A percentile compares a stretch with the other conserved stretches of the same genome.
phyloP scores from a whole-genome alignment of 2,888 invertebrate species.

The Holacanthella duospinosa region DNA sequence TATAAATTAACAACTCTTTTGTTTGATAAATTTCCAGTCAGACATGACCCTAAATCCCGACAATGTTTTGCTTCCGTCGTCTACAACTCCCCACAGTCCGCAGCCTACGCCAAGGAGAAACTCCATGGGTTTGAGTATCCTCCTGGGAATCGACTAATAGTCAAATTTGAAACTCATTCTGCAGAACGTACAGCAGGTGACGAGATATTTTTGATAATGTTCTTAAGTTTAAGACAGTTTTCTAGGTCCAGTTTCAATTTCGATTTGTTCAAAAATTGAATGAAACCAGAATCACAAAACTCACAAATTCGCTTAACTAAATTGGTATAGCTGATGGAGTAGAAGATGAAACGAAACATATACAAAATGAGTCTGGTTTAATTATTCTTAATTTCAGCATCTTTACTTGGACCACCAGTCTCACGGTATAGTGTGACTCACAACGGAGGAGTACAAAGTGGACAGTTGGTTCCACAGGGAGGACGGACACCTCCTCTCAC shows the following conservation, averaged over 20 bases:
- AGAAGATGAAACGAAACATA: too few relatives aligned
- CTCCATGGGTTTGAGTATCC: conserved; percentile 87
- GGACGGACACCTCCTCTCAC: conserved; percentile 22
- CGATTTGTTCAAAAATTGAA: too few relatives aligned
- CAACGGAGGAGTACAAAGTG: conserved; percentile 3
- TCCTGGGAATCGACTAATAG: conserved; percentile 68
- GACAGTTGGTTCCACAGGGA: not conserved
- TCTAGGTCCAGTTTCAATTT: conserved; percentile 22
- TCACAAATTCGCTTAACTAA: too few relatives aligned
- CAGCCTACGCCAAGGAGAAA: conserved; percentile 68
- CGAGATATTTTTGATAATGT: not conserved
- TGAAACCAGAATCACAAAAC: too few relatives aligned
- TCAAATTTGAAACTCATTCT: conserved; percentile 50
- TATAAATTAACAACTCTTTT: too few relatives aligned
- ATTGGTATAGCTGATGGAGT: too few relatives aligned
- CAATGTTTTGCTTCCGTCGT: conserved; percentile 53
- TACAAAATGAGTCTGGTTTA: not conserved
- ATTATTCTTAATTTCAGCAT: not conserved
- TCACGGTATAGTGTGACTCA: not conserved
- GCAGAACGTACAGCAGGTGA: not conserved
- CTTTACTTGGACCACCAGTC: not conserved
- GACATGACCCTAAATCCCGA: conserved; percentile 40
- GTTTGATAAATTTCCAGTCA: too few relatives aligned
- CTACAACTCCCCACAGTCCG: conserved; percentile 59
- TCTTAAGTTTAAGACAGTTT: too few relatives aligned